Conservation (phyloP, 2,888 invertebrate species). For the Dysmachus trigonus region DNA sequence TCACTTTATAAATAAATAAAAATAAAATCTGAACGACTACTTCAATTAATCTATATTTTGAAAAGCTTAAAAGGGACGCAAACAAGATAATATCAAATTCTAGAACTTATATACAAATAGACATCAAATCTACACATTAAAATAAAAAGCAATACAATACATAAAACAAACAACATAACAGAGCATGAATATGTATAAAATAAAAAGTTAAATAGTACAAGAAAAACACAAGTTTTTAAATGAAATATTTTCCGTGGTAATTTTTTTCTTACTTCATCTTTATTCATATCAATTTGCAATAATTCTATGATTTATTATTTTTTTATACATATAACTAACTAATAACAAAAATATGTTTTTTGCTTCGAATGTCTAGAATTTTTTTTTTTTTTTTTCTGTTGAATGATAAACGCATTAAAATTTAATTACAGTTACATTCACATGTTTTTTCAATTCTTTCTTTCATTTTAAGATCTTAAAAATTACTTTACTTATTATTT, state of each 20-base stretch:
- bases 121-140: neutral
- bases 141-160: neutral
- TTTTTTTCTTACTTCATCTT: constrained; percentile 30
- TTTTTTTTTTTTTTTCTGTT: too few species aligned
- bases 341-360: constrained; percentile 37
- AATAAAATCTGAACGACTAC: too few species aligned
- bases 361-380: neutral
- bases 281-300: constrained; percentile 32
- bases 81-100: neutral
- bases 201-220: neutral
- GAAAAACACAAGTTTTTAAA: constrained; percentile 5
- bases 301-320: constrained; percentile 24
- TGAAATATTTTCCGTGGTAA: constrained; percentile 5
- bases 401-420: constrained; percentile 14
- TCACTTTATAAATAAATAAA: too few species aligned
- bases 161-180: neutral
- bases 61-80: neutral
- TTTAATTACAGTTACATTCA: constrained; percentile 21
- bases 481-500: neutral
- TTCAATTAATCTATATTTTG: neutral
- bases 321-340: constrained; percentile 35
- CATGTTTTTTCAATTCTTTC: neutral
- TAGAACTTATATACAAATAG: neutral
- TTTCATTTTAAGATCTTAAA: neutral
- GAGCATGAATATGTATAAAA: neutral